Conservation (phyloP, 2,113 vertebrate species). For the Sminthopsis crassicaudata region DNA sequence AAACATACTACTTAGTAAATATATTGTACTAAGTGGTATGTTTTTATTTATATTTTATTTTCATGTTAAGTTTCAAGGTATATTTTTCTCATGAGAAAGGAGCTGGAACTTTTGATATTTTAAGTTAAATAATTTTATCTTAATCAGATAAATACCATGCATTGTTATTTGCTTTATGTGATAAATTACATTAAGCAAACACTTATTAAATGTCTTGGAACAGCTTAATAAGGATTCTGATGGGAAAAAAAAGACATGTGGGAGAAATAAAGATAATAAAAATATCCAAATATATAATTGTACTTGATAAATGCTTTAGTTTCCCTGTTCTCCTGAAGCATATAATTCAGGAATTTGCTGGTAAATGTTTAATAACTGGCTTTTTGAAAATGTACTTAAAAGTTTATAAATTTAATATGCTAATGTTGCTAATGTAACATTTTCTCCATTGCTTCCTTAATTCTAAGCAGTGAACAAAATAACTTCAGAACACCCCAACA, state of each 20-base stretch:
- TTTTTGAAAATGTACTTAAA: not conserved
- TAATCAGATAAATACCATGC: not conserved
- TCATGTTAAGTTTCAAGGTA: not conserved
- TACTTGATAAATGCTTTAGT: not conserved
- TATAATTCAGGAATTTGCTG: not conserved
- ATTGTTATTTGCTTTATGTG: slow-evolving; percentile 30
- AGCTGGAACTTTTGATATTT: not conserved
- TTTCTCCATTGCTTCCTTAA: not conserved
- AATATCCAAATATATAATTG: not conserved
- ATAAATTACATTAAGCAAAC: not conserved
- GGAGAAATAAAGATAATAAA: not conserved
- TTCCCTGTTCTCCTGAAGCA: not conserved
- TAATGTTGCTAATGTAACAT: not conserved
- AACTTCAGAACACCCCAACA: not conserved
- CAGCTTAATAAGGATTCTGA: not conserved
- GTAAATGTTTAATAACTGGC: not conserved
- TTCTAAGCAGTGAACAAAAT: not conserved
- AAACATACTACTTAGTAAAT: not conserved
- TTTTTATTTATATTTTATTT: not conserved
- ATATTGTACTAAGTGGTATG: not conserved
- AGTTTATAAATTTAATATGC: not conserved
- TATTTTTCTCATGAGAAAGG: slow-evolving; percentile 8
- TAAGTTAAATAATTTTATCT: slow-evolving; percentile 15
- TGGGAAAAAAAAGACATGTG: not conserved
- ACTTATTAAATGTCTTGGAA: not conserved